Percentiles rank a stretch among this genome's conserved stretches.
These are phyloP conservation scores for Drosophila putrida DNA, from an alignment of 2,888 invertebrate species.

Conservation along the genomic window DNA sequence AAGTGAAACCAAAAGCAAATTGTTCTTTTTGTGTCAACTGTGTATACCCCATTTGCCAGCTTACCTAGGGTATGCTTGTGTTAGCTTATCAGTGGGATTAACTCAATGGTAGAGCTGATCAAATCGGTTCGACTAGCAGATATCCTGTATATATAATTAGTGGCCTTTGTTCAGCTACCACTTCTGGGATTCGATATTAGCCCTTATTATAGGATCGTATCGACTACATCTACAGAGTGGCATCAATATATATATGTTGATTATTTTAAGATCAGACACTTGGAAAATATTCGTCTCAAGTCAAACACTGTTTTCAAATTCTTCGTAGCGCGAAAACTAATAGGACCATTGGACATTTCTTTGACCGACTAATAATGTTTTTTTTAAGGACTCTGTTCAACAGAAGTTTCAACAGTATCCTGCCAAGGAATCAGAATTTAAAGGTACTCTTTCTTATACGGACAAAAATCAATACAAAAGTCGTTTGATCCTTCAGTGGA, in stretches of 20 bases:
- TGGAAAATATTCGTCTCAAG: neutral
- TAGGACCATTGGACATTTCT: neutral
- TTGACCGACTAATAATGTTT: neutral
- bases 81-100: neutral
- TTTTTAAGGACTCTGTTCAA: neutral
- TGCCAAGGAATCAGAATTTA: neutral
- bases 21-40: no score
- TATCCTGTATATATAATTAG: neutral
- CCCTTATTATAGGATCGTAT: no score
- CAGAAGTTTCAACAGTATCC: neutral
- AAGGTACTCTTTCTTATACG: neutral
- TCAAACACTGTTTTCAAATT: neutral
- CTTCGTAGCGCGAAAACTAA: neutral
- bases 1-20: constrained; percentile 32
- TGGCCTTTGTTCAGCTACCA: neutral
- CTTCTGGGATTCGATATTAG: no score
- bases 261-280: neutral
- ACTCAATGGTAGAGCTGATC: neutral
- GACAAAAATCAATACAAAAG: neutral
- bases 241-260: neutral
- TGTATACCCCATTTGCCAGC: neutral
- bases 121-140: neutral
- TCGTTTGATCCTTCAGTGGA: no score
- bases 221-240: neutral
- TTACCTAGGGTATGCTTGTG: neutral